phyloP scores from a whole-genome alignment of 2,888 invertebrate genomes.

The Microctonus aethiopoides region DNA sequence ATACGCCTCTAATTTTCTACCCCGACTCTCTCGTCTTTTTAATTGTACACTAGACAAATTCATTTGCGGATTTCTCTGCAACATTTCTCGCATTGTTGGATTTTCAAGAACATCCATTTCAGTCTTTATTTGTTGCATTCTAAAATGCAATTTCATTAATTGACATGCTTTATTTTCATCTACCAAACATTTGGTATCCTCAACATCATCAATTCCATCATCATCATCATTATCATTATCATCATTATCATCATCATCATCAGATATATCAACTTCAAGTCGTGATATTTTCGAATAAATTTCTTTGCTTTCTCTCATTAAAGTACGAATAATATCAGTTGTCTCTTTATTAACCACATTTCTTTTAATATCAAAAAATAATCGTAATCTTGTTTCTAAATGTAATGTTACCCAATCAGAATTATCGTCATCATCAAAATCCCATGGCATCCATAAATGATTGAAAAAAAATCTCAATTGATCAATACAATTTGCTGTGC shows the following conservation, averaged over 20 bases:
- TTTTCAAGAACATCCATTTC: conserved; percentile 74
- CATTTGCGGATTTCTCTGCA: conserved; percentile 53
- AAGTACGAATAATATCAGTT: conserved; percentile 69
- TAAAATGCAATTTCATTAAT: conserved; percentile 70
- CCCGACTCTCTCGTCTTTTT: conserved; percentile 50
- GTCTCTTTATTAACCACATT: conserved; percentile 69
- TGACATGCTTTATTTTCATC: conserved; percentile 65
- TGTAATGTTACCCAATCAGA: conserved; percentile 72
- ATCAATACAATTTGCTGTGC: conserved; percentile 75
- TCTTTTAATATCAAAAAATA: conserved; percentile 72
- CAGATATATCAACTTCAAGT: conserved; percentile 65
- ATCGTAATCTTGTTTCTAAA: conserved; percentile 69
- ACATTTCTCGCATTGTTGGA: conserved; percentile 70
- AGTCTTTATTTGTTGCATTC: conserved; percentile 71
- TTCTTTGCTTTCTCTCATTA: conserved; percentile 70
- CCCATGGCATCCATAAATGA: conserved; percentile 79
- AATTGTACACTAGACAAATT: conserved; percentile 39
- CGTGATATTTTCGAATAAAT: conserved; percentile 68
- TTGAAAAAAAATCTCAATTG: conserved; percentile 75
- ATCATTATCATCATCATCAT: conserved; percentile 62
- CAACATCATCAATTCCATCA: conserved; percentile 41
- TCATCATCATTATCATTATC: conserved; percentile 55
- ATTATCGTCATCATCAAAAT: conserved; percentile 73
- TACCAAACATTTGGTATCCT: conserved; percentile 37
- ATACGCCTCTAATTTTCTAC: conserved; percentile 53